Base-by-base conservation (phyloP, 2,113 vertebrate species). In the Tetraodon nigroviridis region DNA sequence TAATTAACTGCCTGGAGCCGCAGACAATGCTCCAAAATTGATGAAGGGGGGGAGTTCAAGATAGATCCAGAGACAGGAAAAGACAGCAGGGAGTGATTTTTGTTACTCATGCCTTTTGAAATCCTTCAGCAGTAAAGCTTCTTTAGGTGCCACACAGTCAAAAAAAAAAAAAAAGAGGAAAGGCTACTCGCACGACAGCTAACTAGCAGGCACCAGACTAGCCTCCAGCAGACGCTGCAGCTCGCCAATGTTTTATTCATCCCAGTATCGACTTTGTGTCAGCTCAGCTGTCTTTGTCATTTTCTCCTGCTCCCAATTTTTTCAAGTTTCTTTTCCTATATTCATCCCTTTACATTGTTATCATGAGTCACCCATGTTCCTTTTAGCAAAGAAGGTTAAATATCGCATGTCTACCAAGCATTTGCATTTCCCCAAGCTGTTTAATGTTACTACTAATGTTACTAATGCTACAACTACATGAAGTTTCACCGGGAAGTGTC, bases 1-100 rank as follows among this genome's bases (percentile, higher is more conserved):
- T 87, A 77, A 86, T 86, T 82, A 86, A 82, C 58, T 78, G 86
- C 76, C 78, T 74, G 69, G 59, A 80, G 82, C 75, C 68, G 66
- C 55, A 71, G 71, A 84, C 68, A 68, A 72, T 21, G 62, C 61
- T 59, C 45, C 63, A 53, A 79, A 78, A 75, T 55, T 68, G 77
- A 80, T 70, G 58, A 54, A 69, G 56, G 29, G 53, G 18, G 19
- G 47, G 21, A n/a, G 20, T 5, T 49, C 58, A 57, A 49, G 62
- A 71, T 22, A 20, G 49, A 60, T 32, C 27, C 42, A 41, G 18
- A 19, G 27, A 47, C 19, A 29, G 11, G 54, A 71, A 24, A 65
- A 58, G 45, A 71, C 70, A 57, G 53, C 4, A 41, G 56, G 68
- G 68, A 71, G 42, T 70, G 55, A 81, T 77, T 80, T 64, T 57